Evolutionary conservation across 2,113 vertebrate genomes (phyloP).

Genomic region (Ptyas mucosa): DNA sequence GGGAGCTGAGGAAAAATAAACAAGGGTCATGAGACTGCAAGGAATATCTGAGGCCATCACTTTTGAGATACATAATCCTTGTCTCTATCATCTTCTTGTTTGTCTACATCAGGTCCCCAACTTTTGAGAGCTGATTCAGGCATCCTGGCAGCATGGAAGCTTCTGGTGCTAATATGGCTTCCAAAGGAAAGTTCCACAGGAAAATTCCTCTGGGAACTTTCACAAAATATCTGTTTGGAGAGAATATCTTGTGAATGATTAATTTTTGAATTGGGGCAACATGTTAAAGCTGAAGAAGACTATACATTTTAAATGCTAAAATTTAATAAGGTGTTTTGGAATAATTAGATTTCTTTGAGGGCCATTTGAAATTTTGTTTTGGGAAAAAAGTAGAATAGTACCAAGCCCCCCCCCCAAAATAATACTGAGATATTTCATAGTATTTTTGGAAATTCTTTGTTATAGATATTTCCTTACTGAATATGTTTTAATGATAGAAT

Average conservation of each 20-base stretch:
- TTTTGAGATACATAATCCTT: neutral
- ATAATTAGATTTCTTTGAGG: neutral
- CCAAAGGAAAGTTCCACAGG: no score
- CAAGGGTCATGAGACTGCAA: neutral
- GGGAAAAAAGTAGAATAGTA: neutral
- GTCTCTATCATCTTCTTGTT: neutral
- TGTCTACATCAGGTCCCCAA: neutral
- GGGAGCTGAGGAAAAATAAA: neutral
- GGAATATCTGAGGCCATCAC: neutral
- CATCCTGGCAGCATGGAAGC: no score
- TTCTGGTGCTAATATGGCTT: no score
- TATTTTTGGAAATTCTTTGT: neutral
- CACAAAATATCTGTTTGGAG: neutral
- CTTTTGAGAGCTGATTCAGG: neutral
- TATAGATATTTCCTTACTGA: neutral
- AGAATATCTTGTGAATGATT: neutral
- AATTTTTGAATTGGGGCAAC: neutral
- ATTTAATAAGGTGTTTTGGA: neutral
- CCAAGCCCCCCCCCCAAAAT: neutral
- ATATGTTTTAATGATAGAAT: neutral
- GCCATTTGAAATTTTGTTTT: neutral
- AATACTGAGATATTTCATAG: neutral
- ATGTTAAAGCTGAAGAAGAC: neutral
- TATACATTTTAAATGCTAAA: neutral
- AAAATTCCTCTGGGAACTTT: neutral